Evolutionary conservation across 2,797 vertebrate genomes (phyloP).

Genomic region (Pangasius mekongensis): DNA sequence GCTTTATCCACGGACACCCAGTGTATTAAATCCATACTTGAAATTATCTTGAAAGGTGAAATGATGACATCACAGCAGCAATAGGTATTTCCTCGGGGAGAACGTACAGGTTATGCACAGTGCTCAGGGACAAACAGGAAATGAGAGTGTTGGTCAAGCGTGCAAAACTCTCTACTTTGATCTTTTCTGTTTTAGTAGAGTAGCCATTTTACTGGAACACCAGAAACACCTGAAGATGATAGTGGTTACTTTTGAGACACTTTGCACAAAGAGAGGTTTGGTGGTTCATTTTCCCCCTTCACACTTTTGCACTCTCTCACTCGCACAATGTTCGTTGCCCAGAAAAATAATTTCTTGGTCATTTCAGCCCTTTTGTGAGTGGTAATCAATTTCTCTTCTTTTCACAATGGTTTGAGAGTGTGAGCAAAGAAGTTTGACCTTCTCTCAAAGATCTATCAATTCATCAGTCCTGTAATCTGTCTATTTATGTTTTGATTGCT

Average conservation of each 20-base stretch:
- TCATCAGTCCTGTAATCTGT: slow-evolving; percentile 83
- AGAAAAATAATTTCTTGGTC: slow-evolving; percentile 84
- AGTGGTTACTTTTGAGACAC: slow-evolving; percentile 72
- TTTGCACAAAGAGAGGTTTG: slow-evolving; percentile 66
- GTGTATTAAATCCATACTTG: not conserved
- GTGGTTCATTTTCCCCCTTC: slow-evolving; percentile 64
- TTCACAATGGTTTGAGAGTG: slow-evolving; percentile 78
- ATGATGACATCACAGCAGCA: slow-evolving; percentile 45
- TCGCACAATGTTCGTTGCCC: slow-evolving; percentile 81
- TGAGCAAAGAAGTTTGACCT: slow-evolving; percentile 85
- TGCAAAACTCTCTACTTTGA: slow-evolving; percentile 29
- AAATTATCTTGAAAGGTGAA: slow-evolving; percentile 47
- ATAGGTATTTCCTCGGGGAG: slow-evolving; percentile 32
- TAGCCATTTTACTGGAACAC: slow-evolving; percentile 53
- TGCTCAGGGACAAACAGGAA: slow-evolving; percentile 38
- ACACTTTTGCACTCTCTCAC: slow-evolving; percentile 52
- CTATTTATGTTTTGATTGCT: slow-evolving; percentile 84
- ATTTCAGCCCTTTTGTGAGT: slow-evolving; percentile 83
- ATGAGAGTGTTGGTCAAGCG: slow-evolving; percentile 21
- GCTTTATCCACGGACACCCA: slow-evolving; percentile 33
- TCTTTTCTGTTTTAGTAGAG: slow-evolving; percentile 41
- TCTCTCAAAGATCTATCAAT: slow-evolving; percentile 84
- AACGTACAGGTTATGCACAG: slow-evolving; percentile 15
- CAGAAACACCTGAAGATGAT: slow-evolving; percentile 71
- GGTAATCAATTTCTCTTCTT: slow-evolving; percentile 85